These are phyloP conservation scores for Lagenorhynchus albirostris DNA, from an alignment of 2,113 vertebrate genomes.

Conservation along the genomic window DNA sequence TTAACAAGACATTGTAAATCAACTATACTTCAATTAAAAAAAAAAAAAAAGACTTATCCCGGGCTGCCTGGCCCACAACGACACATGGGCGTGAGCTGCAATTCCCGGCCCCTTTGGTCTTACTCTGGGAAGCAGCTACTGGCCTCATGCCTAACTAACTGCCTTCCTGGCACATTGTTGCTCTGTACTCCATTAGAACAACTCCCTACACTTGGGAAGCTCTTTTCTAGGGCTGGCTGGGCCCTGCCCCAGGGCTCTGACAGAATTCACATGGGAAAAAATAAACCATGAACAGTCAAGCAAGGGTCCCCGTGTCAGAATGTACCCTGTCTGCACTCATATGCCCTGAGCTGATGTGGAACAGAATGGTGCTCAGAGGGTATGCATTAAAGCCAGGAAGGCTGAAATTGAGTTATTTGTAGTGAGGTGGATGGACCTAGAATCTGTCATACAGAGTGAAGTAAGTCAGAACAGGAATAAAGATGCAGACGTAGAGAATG, in stretches of 20 bases:
- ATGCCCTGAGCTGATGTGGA: background rate
- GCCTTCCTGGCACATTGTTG: background rate
- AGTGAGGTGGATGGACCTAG: too few relatives aligned
- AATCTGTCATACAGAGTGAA: too few relatives aligned
- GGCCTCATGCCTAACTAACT: background rate
- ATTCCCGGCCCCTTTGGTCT: background rate
- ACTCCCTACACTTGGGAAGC: background rate
- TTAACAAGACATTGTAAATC: too few relatives aligned
- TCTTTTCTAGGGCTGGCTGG: background rate
- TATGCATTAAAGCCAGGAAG: background rate
- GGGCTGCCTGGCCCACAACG: background rate
- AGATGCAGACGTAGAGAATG: too few relatives aligned
- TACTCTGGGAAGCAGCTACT: background rate
- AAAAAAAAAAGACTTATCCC: too few relatives aligned
- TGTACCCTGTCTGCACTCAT: background rate
- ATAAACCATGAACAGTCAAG: background rate
- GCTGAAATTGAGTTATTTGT: too few relatives aligned
- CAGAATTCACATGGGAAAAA: background rate
- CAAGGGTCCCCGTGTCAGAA: background rate
- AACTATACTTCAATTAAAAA: too few relatives aligned
- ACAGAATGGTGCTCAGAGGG: background rate
- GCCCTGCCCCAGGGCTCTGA: background rate
- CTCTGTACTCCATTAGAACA: background rate
- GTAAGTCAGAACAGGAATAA: too few relatives aligned
- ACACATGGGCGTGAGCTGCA: background rate